Base-by-base conservation (phyloP, 2,888 invertebrate genomes). In the Orchesella flavescens region DNA sequence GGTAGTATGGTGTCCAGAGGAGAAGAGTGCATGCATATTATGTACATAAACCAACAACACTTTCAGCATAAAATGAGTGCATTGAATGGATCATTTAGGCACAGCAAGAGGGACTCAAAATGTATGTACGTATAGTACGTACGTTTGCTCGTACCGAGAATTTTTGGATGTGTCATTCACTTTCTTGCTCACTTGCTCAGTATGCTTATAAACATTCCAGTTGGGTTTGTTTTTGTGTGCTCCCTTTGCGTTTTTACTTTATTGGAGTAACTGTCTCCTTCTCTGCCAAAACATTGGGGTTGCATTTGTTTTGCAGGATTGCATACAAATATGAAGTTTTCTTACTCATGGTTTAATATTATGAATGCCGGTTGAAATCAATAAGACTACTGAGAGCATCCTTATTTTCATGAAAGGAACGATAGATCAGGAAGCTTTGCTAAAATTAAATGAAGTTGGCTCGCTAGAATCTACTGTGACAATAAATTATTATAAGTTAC, bases 71-170 rank as follows among this genome's bases (percentile, higher is more conserved):
- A 43, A 76, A 66, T 55, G 66, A 76, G 43, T 46, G 77, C 59
- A 43, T 73, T 65, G 73, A 66, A 80, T 66, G 72, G 69, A 57
- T 79, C 71, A 79, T 79, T 79, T 79, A 63, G 65, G 55, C 79
- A 55, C 71, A 79, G 72, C 71, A 72, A 79, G 79, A 79, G 43
- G 12, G 23, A 59, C n/a, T n/a, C 53, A 15, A 43, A 21, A 19
- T 34, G 61, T 49, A 71, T 21, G 24, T 3, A 75, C 15, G 21
- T 24, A n/a, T n/a, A n/a, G n/a, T n/a, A n/a, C n/a, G n/a, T n/a
- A n/a, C n/a, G n/a, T n/a, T n/a, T n/a, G n/a, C n/a, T n/a, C n/a
- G n/a, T n/a, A n/a, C n/a, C 23, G 24, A 23, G n/a, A 59, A 72
- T 44, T 44, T 43, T 10, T 69, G 78, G 69, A 24, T 73, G 72